Base-by-base conservation (phyloP, 2,888 invertebrate species). In the Heliconius erato region DNA sequence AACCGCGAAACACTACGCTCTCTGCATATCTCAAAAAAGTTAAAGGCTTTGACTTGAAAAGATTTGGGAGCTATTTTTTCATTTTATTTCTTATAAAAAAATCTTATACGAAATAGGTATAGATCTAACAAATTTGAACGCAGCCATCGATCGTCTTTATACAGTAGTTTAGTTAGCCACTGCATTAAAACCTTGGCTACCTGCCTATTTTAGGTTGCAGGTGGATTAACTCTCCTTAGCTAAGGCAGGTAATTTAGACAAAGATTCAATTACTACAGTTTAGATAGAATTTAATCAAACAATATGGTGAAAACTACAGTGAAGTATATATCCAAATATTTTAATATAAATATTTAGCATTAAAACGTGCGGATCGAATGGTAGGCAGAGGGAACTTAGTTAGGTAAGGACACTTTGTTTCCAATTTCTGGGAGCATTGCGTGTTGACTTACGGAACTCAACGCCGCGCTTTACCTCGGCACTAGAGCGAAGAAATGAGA, bases 141-240 rank as follows among this genome's bases (percentile, higher is more conserved):
- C 76, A 78, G 72, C 26, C 68, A 84, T 84, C 82, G 82, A 82
- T 83, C 80, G 79, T 80, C 74, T 82, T 77, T 81, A 82, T 79
- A 82, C 79, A 68, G 74, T 83, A 83, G 82, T 81, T 54, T 79
- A 82, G 83, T 77, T 81, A 83, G 80, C 80, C 78, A 69, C 80
- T 82, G 85, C 85, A 83, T 85, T 82, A 83, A 82, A 83, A 79
- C 77, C 26, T 85, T 85, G 85, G 85, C 85, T 85, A 78, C 81
- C 79, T 83, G 84, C 85, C 85, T 85, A 84, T 82, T 85, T 81
- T 74, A 82, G 84, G 65, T 81, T 85, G 85, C 85, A 82, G 84
- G 82, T 82, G 85, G 82, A 82, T 81, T 84, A 81, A 84, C 85
- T 84, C 72, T 79, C 67, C 81, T 82, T 79, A 81, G 32, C 63